Percentiles rank a stretch among this genome's conserved stretches.
Evolutionary conservation across 2,113 vertebrate species (phyloP).

Genomic region (Trochalopteron elliotii): DNA sequence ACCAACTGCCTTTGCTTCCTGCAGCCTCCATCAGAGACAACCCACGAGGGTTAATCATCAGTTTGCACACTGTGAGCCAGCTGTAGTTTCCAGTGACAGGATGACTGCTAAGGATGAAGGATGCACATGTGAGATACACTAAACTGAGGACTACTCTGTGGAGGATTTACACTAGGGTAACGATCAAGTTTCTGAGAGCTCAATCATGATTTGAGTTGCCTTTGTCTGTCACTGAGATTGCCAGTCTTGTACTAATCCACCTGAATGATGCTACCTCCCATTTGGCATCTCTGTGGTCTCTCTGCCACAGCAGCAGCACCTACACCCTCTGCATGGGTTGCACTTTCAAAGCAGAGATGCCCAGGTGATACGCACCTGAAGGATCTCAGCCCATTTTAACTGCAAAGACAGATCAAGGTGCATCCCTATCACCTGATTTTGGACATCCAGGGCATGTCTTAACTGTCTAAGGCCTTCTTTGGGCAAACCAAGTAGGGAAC

Average conservation of each 20-base stretch:
- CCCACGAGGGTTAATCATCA: background rate
- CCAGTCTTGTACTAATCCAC: background rate
- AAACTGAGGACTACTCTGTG: background rate
- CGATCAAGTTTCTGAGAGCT: background rate
- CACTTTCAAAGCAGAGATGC: background rate
- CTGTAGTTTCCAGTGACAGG: background rate
- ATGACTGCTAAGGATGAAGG: background rate
- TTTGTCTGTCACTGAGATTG: background rate
- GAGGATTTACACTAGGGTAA: background rate
- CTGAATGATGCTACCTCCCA: background rate
- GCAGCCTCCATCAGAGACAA: background rate
- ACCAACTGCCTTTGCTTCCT: background rate
- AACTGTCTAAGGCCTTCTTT: background rate
- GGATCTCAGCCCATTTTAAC: background rate
- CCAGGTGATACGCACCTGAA: background rate
- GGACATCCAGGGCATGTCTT: background rate
- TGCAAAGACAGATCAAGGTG: background rate
- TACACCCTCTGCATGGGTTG: rapidly evolving
- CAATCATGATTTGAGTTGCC: background rate
- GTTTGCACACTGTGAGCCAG: background rate
- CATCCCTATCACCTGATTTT: background rate
- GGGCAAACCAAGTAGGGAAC: background rate
- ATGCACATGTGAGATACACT: rapidly evolving
- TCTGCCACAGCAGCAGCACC: background rate
- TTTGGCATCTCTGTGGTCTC: background rate